phyloP scores from a whole-genome alignment of 2,888 invertebrate species.

The Euplexia lucipara region DNA sequence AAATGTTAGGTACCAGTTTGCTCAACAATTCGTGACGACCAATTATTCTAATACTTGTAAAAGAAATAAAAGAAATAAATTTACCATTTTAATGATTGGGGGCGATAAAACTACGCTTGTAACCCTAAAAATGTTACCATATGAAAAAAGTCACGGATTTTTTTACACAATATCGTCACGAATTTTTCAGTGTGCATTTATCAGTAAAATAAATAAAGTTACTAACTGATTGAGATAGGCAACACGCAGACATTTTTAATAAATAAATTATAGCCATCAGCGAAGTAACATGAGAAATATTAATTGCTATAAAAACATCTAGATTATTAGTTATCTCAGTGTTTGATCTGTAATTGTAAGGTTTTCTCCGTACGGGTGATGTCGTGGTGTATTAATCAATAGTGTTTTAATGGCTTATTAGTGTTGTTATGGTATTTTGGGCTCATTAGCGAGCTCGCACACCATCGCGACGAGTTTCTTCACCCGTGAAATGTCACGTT shows the following conservation, averaged over 20 bases:
- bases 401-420: slow-evolving; percentile 35
- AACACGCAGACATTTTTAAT: slow-evolving; percentile 51
- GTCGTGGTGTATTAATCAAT: slow-evolving; percentile 45
- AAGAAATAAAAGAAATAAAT: slow-evolving; percentile 36
- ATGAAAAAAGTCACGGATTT: slow-evolving; percentile 16
- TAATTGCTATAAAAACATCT: slow-evolving; percentile 51
- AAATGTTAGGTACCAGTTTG: slow-evolving; percentile 1
- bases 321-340: slow-evolving; percentile 48
- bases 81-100: slow-evolving; percentile 33
- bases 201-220: slow-evolving; percentile 53
- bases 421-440: slow-evolving; percentile 39
- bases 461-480: slow-evolving; percentile 26
- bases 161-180: slow-evolving; percentile 40
- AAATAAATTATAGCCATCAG: slow-evolving; percentile 34
- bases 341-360: slow-evolving; percentile 54
- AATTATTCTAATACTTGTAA: slow-evolving; percentile 19
- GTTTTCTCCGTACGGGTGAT: slow-evolving; percentile 27
- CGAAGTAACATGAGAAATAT: slow-evolving; percentile 33
- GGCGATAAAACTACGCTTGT: slow-evolving; percentile 29
- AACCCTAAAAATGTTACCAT: slow-evolving; percentile 34
- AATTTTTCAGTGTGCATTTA: slow-evolving; percentile 30
- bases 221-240: slow-evolving; percentile 48
- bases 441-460: slow-evolving; percentile 44
- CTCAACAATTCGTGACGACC: slow-evolving; percentile 25
- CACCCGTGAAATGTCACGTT: slow-evolving; percentile 24